These are phyloP conservation scores for Hydrozoanthus gracilis DNA, from an alignment of 92 coral and sea anemone species.

Conservation along the genomic window DNA sequence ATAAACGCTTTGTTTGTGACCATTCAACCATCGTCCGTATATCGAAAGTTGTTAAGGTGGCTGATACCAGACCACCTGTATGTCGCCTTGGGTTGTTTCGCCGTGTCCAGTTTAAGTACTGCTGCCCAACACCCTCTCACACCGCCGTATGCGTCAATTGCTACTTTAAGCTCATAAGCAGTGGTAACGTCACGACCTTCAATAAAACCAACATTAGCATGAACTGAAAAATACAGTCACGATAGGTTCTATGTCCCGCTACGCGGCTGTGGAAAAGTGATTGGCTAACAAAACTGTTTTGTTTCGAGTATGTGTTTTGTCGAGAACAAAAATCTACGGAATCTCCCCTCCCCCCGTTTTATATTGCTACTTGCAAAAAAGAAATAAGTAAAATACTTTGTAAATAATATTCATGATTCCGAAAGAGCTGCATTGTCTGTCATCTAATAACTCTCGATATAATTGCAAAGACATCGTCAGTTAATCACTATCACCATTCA, in stretches of 20 bases:
- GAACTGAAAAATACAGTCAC: neutral
- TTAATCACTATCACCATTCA: neutral
- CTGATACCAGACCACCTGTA: constrained; percentile 14
- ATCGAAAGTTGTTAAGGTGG: constrained; percentile 5
- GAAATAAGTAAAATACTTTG: neutral
- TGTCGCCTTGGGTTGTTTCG: neutral
- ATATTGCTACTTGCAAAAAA: neutral
- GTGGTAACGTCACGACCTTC: neutral
- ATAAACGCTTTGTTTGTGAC: neutral
- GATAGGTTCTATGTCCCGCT: neutral
- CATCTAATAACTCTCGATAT: neutral
- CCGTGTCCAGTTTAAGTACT: neutral
- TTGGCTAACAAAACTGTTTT: neutral
- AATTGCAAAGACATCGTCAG: neutral
- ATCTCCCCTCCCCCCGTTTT: too few relatives aligned
- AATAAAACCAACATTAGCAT: neutral
- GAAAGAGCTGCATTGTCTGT: neutral
- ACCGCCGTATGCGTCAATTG: neutral
- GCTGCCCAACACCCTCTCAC: neutral
- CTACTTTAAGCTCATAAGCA: neutral
- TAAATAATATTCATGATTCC: neutral
- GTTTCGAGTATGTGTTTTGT: neutral
- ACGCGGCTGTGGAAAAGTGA: neutral
- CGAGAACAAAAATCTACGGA: too few relatives aligned
- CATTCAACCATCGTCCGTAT: neutral